Conservation (phyloP, 1,140 invertebrate species). For the Hylaeus volcanicus region DNA sequence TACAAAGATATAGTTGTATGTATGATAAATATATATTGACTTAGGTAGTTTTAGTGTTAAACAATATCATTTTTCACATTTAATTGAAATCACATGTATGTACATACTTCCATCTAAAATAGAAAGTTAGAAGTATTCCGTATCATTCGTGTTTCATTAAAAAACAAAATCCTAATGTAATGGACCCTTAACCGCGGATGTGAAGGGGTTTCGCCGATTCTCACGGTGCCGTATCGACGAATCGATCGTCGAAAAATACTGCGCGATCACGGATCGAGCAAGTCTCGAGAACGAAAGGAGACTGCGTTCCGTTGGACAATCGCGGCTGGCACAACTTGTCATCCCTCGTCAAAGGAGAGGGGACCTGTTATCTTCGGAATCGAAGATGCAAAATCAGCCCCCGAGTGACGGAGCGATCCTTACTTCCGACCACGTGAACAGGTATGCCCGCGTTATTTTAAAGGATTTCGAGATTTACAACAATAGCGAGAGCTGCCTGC, state of each 20-base stretch:
- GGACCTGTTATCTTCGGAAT: constrained; percentile 58
- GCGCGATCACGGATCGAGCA: constrained; percentile 42
- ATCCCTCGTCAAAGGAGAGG: constrained; percentile 44
- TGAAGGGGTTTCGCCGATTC: constrained; percentile 6
- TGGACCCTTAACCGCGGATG: neutral
- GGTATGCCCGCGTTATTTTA: constrained; percentile 69
- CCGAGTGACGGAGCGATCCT: neutral
- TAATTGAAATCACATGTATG: too few species aligned
- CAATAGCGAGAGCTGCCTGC: constrained; percentile 33
- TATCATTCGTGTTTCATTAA: too few species aligned
- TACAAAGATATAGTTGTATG: too few species aligned
- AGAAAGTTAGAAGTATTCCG: too few species aligned
- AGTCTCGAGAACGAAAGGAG: constrained; percentile 29
- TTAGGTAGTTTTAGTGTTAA: too few species aligned
- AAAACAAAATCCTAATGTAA: too few species aligned
- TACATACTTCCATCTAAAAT: too few species aligned
- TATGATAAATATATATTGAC: too few species aligned
- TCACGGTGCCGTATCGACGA: constrained; percentile 17
- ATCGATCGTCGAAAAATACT: neutral
- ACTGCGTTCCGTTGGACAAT: constrained; percentile 38
- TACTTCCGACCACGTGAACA: constrained; percentile 19
- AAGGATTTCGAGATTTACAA: constrained; percentile 72
- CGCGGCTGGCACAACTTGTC: constrained; percentile 44
- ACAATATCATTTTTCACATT: too few species aligned
- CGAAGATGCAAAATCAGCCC: constrained; percentile 57